These are phyloP conservation scores for Hippocampus zosterae DNA, from an alignment of 2,113 vertebrate species.

Conservation along the genomic window DNA sequence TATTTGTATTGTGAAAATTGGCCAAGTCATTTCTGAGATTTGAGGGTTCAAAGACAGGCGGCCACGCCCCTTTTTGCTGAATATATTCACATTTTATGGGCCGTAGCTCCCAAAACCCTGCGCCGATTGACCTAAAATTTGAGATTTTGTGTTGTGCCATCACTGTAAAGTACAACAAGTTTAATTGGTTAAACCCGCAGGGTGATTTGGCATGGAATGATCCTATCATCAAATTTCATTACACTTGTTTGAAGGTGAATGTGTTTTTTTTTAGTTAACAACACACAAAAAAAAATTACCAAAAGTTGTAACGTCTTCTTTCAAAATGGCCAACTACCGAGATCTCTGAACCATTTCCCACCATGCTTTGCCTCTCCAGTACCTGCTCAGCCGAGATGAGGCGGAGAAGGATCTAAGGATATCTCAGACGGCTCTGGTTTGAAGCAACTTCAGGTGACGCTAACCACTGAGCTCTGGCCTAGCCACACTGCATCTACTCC, in stretches of 20 bases:
- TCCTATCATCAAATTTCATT: not conserved
- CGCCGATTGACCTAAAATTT: no score
- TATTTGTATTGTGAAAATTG: no score
- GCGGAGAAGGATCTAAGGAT: constrained; percentile 75
- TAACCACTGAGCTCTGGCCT: constrained; percentile 19
- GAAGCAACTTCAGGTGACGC: constrained; percentile 51
- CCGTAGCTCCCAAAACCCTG: no score
- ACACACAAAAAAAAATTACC: not conserved
- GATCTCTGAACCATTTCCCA: constrained; percentile 54
- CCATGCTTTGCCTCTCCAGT: constrained; percentile 79
- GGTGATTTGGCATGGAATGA: no score
- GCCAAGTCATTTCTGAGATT: no score
- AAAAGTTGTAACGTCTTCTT: not conserved
- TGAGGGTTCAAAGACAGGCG: no score
- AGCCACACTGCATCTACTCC: not conserved
- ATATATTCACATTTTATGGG: no score
- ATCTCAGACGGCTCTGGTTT: constrained; percentile 64
- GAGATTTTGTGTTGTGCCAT: no score
- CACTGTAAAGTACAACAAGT: no score
- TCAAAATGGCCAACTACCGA: not conserved
- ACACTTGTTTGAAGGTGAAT: not conserved
- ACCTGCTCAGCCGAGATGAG: constrained; percentile 81
- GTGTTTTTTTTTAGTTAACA: not conserved
- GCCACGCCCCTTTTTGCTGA: no score
- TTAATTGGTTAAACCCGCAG: no score